Evolutionary conservation across 2,113 vertebrate genomes (phyloP).

Genomic region (Clarias magur): DNA sequence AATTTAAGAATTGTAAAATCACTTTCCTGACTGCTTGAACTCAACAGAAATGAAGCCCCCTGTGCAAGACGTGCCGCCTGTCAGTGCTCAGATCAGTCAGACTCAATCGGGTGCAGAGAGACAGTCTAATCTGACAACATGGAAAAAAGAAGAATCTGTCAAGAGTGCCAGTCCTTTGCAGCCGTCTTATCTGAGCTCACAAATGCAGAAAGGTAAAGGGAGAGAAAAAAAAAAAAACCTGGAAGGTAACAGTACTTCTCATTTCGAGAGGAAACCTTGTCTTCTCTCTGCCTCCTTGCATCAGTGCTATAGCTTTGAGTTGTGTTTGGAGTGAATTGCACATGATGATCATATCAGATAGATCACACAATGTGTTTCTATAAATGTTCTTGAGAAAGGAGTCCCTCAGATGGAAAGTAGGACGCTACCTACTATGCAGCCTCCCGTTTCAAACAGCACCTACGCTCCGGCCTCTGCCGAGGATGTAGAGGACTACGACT

Average conservation of each 20-base stretch:
- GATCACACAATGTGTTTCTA: conserved; percentile 9
- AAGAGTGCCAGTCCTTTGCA: conserved; percentile 64
- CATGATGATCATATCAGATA: neutral
- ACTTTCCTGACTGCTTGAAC: conserved; percentile 26
- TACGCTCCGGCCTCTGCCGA: conserved; percentile 56
- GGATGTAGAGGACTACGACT: conserved; percentile 83
- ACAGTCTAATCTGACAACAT: conserved; percentile 60
- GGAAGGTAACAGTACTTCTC: neutral
- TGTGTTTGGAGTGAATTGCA: neutral
- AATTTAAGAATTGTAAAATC: conserved; percentile 22
- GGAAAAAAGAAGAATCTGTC: conserved; percentile 69
- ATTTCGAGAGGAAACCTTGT: neutral
- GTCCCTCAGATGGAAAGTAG: conserved; percentile 60
- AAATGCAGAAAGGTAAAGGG: conserved; percentile 65
- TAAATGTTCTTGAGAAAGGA: conserved; percentile 17
- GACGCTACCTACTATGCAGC: conserved; percentile 48
- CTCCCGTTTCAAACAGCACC: conserved; percentile 46
- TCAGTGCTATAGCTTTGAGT: neutral
- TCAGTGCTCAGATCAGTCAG: conserved; percentile 41
- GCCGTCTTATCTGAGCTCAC: neutral
- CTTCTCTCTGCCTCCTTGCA: neutral
- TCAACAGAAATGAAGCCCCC: conserved; percentile 43
- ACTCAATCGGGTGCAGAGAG: conserved; percentile 54
- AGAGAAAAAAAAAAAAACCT: neutral
- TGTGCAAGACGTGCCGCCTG: conserved; percentile 21